Evolutionary conservation across 2,888 invertebrate species (phyloP).

Genomic region (Ophonus ardosiacus): DNA sequence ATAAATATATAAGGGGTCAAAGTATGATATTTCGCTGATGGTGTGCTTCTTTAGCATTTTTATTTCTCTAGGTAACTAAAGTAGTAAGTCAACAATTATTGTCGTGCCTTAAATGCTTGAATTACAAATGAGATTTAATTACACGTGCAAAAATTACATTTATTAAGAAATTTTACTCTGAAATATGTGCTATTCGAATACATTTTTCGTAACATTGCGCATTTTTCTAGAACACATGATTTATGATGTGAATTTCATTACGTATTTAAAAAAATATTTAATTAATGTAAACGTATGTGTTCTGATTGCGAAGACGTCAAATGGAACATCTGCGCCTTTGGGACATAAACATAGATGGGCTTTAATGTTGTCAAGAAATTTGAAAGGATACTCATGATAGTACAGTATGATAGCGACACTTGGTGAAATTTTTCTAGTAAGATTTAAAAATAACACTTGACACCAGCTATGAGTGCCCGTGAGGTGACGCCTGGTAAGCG

Average conservation of each 20-base stretch:
- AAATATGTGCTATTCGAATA: neutral
- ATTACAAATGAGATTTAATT: slow-evolving; percentile 21
- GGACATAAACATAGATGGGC: too few relatives aligned
- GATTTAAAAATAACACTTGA: too few relatives aligned
- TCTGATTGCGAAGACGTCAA: too few relatives aligned
- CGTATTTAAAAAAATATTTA: neutral
- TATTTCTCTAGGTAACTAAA: slow-evolving; percentile 38
- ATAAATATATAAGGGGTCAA: slow-evolving; percentile 27
- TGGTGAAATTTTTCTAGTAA: too few relatives aligned
- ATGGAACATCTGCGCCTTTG: too few relatives aligned
- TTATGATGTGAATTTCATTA: neutral
- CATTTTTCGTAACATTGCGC: neutral
- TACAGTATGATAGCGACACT: too few relatives aligned
- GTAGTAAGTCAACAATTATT: slow-evolving; percentile 43
- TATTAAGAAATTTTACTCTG: neutral
- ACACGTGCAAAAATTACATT: neutral
- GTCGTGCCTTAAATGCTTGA: slow-evolving; percentile 15
- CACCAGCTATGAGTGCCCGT: too few relatives aligned
- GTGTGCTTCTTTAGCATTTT: neutral
- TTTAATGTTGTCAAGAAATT: too few relatives aligned
- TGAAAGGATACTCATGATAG: too few relatives aligned
- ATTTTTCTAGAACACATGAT: neutral
- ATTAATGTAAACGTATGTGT: too few relatives aligned
- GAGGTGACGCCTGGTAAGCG: too few relatives aligned
- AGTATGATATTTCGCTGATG: slow-evolving; percentile 32